Conservation (phyloP, 2,113 vertebrate species). For the Haemorhous mexicanus region DNA sequence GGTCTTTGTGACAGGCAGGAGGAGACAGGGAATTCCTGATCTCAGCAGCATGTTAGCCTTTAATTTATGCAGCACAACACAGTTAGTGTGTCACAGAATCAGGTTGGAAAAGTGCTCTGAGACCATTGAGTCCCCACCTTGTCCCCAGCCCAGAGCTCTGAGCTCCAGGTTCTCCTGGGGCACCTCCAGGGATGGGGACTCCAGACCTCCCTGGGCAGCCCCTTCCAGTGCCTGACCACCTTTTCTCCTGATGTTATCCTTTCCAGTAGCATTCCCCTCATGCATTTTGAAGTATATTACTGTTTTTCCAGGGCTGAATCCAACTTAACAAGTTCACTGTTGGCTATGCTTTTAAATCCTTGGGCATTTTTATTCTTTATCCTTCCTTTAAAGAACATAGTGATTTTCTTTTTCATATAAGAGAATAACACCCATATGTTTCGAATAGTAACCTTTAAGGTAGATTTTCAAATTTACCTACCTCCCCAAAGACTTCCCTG, state of each 20-base stretch:
- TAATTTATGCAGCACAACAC: neutral
- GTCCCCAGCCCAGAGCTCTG: neutral
- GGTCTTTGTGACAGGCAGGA: neutral
- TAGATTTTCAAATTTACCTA: neutral
- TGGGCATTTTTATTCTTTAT: neutral
- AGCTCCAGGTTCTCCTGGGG: neutral
- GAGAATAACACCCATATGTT: neutral
- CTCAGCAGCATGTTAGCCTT: neutral
- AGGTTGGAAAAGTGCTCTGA: neutral
- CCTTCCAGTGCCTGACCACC: neutral
- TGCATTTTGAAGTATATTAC: neutral
- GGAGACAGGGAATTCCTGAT: neutral
- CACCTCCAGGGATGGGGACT: neutral
- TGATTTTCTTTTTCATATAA: neutral
- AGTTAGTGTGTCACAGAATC: neutral
- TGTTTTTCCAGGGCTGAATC: neutral
- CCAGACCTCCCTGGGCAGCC: neutral
- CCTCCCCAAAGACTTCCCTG: neutral
- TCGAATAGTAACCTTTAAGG: neutral
- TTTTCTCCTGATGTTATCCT: neutral
- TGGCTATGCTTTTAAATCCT: neutral
- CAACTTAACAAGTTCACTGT: neutral
- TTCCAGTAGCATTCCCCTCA: neutral
- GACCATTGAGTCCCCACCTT: rapidly evolving
- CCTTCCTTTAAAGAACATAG: neutral